Conservation (phyloP, 2,797 vertebrate species). For the Pseudochirops corinnae region DNA sequence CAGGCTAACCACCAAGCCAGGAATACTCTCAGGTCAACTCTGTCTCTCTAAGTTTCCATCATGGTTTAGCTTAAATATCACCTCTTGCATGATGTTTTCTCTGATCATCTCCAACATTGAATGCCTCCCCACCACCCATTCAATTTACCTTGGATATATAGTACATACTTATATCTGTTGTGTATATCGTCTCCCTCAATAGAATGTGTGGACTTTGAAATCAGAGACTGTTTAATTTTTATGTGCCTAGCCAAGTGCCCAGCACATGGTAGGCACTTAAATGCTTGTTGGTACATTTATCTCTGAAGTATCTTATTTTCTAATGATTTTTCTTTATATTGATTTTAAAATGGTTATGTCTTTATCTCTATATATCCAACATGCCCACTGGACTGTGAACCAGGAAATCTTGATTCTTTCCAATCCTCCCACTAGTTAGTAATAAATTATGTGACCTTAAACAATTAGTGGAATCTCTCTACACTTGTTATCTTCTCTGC, state of each 20-base stretch:
- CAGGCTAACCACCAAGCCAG: neutral
- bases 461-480: neutral
- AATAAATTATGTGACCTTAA: neutral
- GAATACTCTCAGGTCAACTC: neutral
- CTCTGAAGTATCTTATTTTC: neutral
- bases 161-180: neutral
- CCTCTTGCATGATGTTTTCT: neutral
- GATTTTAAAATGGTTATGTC: neutral
- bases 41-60: neutral
- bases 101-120: neutral
- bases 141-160: neutral
- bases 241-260: neutral
- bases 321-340: slow-evolving; percentile 22
- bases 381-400: neutral
- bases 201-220: neutral
- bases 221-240: neutral
- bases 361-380: neutral
- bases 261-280: neutral
- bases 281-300: neutral
- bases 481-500: slow-evolving; percentile 24
- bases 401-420: neutral
- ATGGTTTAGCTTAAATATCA: neutral
- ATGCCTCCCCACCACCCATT: neutral
- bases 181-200: neutral
- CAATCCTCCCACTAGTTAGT: neutral